Evolutionary conservation across 2,113 vertebrate genomes (phyloP).

Genomic region (Paradoxurus hermaphroditus): DNA sequence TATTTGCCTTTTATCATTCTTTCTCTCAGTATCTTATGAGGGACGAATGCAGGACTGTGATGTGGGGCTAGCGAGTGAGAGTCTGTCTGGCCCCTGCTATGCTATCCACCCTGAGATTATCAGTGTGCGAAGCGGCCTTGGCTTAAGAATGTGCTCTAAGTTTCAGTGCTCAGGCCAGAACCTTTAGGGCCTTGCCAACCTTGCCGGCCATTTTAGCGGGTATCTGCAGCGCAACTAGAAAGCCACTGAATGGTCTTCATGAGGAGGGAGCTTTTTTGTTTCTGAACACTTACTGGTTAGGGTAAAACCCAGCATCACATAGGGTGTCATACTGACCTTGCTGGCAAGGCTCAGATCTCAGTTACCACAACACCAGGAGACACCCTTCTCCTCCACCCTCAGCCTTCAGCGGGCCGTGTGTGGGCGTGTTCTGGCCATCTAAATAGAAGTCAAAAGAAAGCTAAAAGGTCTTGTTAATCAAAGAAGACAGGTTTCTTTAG

Average conservation of each 20-base stretch:
- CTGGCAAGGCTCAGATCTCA: neutral
- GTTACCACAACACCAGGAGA: neutral
- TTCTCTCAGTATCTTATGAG: neutral
- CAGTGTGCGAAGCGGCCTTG: neutral
- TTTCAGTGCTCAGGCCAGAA: neutral
- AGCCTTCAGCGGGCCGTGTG: neutral
- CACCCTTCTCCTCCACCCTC: neutral
- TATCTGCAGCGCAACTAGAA: neutral
- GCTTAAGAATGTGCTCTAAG: neutral
- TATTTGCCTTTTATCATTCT: neutral
- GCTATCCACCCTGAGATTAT: neutral
- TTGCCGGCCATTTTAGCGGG: neutral
- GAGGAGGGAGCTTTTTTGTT: neutral
- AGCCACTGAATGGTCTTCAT: neutral
- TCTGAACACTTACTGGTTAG: neutral
- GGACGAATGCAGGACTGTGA: neutral
- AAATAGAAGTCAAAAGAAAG: neutral
- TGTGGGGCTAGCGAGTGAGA: neutral
- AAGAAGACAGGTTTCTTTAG: neutral
- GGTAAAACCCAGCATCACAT: neutral
- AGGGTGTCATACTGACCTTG: neutral
- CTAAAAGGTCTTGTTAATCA: neutral
- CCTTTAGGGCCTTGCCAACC: accelerated
- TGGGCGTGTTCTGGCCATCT: neutral
- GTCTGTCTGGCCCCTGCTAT: neutral